These are phyloP conservation scores for Caenorhabditis sp. DNA, from an alignment of 2,888 invertebrate genomes.

Conservation along the genomic window DNA sequence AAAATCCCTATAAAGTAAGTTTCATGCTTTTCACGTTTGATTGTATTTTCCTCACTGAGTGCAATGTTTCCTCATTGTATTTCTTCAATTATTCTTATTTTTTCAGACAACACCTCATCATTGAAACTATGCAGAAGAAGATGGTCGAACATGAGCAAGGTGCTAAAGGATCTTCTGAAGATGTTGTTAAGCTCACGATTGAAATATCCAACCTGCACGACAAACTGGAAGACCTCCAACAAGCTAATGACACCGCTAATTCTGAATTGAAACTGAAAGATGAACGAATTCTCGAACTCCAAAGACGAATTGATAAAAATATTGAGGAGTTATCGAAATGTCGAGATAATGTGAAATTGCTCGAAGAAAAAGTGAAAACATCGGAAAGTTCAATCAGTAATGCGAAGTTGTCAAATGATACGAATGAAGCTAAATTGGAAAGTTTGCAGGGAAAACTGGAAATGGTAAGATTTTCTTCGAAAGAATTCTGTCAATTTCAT, in stretches of 20 bases:
- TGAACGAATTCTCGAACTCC: conserved; percentile 10
- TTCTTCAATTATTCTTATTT: not conserved
- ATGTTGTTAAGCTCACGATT: not conserved
- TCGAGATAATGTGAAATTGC: conserved; percentile 23
- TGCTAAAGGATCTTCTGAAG: conserved; percentile 14
- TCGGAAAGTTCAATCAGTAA: conserved; percentile 18
- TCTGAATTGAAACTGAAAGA: conserved; percentile 20
- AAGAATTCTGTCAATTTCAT: too few relatives aligned
- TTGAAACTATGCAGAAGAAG: conserved; percentile 45
- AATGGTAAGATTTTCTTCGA: conserved; percentile 21
- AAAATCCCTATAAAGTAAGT: not conserved
- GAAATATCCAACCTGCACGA: conserved; percentile 7
- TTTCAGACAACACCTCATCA: conserved; percentile 38
- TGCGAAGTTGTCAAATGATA: conserved; percentile 41
- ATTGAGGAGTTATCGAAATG: conserved; percentile 33
- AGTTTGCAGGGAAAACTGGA: conserved; percentile 46
- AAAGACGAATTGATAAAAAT: conserved; percentile 33
- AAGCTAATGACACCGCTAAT: not conserved
- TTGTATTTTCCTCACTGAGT: not conserved
- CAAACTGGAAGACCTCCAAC: not conserved
- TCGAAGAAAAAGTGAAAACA: conserved; percentile 24
- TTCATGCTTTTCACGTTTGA: not conserved
- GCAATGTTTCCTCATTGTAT: not conserved
- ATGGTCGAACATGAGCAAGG: conserved; percentile 56
- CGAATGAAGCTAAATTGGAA: conserved; percentile 39